Base-by-base conservation (phyloP, 2,797 vertebrate species). In the Sylvilagus floridanus region DNA sequence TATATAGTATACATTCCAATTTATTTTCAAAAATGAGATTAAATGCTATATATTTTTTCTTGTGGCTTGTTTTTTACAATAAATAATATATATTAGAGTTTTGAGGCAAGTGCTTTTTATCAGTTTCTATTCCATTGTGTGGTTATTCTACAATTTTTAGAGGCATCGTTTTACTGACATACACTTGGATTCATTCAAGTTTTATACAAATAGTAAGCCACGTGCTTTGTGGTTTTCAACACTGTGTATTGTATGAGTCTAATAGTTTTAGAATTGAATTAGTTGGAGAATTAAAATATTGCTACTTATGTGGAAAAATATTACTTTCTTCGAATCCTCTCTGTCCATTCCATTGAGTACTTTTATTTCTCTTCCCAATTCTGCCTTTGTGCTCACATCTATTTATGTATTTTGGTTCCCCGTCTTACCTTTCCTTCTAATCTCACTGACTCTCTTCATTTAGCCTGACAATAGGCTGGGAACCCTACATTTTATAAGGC, bases 251-350 rank as follows among this genome's bases (percentile, higher is more conserved):
- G 1, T 72, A 82, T 86, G n/a, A 84, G 19, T 66, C 68, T 85
- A 19, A 22, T 89, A 30, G 47, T 54, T 91, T 86, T 77, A 32
- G 3, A 81, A 52, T 81, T 62, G 78, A 2, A 19, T 32, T 35
- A 26, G 28, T 32, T 12, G 89, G 16, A 66, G 14, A 47, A 79
- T 75, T 87, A 87, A 95, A 94, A 97, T 88, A 85, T 85, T 85
- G 52, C 37, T 78, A 24, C n/a, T 91, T 78, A 50, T 32, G 26
- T 88, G 72, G 81, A 37, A 82, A 21, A 82, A 90, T 1, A 79
- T 93, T 66, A 47, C 13, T 87, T 57, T 96, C n/a, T 16, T 72
- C 65, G n/a, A n/a, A 32, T 2, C 0, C 13, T 78, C 0, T 89
- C 54, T 79, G 42, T 66, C 17, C n/a, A 77, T 19, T 0, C 52